Evolutionary conservation across 2,888 invertebrate genomes (phyloP), one percentile per base, ranked within the genome.

Genomic region (Hypomecis punctinalis): DNA sequence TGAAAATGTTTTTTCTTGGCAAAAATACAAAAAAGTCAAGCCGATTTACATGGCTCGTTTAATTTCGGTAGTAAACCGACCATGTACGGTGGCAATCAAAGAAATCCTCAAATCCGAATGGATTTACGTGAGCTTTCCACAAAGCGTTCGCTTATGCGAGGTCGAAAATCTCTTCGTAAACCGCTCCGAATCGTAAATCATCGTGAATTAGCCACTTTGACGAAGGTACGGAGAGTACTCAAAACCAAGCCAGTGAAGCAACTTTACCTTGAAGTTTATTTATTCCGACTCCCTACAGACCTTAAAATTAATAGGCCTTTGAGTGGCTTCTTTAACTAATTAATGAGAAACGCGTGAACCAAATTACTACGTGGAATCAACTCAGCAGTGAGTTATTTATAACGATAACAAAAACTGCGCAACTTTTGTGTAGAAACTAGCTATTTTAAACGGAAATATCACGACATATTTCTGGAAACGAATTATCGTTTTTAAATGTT

Each of bases 51-150:
- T 68, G 74, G 74, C 75, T 77, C 76, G 77, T 76, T 80, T 78
- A 69, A 74, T 76, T 76, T 81, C 72, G 68, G 74, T 71, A 73
- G 73, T 72, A 71, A 82, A 80, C 81, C 83, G 80, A 75, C 77
- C 85, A 88, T 85, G 86, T 86, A 84, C 80, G 72, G 78, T 76
- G 76, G 78, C 79, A 84, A 88, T 88, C 86, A 85, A 85, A 83
- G 80, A 83, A 83, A 86, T 87, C 84, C 86, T 82, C 79, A 83
- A 83, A 86, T 87, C 84, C 86, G 85, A 37, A 55, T 82, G 76
- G 76, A 78, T 78, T 83, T 83, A 86, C 86, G 84, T 88, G 85
- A 84, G 78, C 76, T 56, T 61, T 52, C 13, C n/a, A 56, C 61
- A 51, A 62, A 52, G 51, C 51, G 39, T 45, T 40, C 8, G 51